Conservation (phyloP, 2,888 invertebrate genomes). For the Criorhina ranunculi region DNA sequence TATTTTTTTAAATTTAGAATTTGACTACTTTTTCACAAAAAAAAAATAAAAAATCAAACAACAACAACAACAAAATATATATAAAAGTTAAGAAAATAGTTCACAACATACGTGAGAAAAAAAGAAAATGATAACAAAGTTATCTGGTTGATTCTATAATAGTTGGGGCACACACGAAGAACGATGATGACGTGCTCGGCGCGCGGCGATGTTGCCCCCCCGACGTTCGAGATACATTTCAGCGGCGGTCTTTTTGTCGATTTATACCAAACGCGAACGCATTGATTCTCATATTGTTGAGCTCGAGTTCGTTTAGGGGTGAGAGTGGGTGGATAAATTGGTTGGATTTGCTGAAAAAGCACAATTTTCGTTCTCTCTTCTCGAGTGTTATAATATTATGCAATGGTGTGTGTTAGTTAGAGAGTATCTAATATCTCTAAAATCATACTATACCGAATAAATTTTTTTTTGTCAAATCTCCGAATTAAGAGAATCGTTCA, state of each 20-base stretch:
- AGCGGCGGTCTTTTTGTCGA: constrained; percentile 65
- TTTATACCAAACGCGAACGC: constrained; percentile 65
- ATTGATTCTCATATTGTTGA: constrained; percentile 50
- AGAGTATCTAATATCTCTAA: constrained; percentile 17
- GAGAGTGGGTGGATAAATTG: constrained; percentile 65
- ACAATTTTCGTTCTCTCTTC: constrained; percentile 57
- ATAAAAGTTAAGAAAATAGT: background rate
- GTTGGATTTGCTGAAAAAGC: constrained; percentile 71
- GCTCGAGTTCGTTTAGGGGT: constrained; percentile 44
- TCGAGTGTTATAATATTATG: background rate
- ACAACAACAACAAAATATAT: background rate
- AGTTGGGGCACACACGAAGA: constrained; percentile 72
- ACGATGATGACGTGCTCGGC: constrained; percentile 72
- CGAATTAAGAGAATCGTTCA: constrained; percentile 70
- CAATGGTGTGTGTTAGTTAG: constrained; percentile 24
- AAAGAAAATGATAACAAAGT: constrained; percentile 68
- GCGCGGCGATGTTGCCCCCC: constrained; percentile 76
- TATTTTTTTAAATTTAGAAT: constrained; percentile 30
- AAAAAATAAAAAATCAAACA: background rate
- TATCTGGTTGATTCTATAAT: constrained; percentile 49
- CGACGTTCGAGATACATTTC: constrained; percentile 76
- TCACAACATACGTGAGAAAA: constrained; percentile 71
- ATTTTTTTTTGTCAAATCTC: constrained; percentile 27
- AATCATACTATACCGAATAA: constrained; percentile 4
- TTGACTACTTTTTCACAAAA: constrained; percentile 22